Conservation (phyloP, 2,113 vertebrate genomes). For the Gopherus evgoodei region DNA sequence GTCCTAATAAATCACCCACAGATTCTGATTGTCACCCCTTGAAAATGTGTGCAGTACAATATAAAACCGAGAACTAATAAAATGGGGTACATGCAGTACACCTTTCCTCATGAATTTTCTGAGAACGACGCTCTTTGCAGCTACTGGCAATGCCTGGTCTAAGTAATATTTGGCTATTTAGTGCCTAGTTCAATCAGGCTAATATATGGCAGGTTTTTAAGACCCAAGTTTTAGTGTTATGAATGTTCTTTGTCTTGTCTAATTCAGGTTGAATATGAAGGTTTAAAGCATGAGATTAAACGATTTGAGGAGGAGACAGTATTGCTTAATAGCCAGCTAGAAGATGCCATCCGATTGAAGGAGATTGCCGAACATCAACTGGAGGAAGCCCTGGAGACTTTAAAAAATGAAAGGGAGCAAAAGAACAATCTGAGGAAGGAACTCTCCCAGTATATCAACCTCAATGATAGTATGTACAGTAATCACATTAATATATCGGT, state of each 20-base stretch:
- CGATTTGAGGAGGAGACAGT: constrained; percentile 96
- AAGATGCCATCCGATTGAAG: constrained; percentile 94
- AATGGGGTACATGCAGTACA: not conserved
- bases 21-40: not conserved
- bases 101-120: not conserved
- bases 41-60: not conserved
- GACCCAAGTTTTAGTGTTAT: constrained; percentile 81
- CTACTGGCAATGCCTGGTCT: not conserved
- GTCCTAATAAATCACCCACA: not conserved
- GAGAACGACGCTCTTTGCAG: not conserved
- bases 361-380: constrained; percentile 95
- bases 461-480: constrained; percentile 91
- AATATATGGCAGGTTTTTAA: constrained; percentile 71
- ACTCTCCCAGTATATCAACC: constrained; percentile 91
- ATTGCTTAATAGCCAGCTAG: constrained; percentile 96
- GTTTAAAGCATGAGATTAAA: constrained; percentile 98
- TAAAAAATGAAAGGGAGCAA: constrained; percentile 96
- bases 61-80: not conserved
- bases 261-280: constrained; percentile 97
- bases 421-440: constrained; percentile 97
- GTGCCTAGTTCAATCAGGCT: constrained; percentile 31
- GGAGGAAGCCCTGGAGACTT: constrained; percentile 94
- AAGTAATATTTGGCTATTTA: not conserved
- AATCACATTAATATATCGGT: constrained; percentile 93
- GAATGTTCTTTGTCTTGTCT: constrained; percentile 80